These are phyloP conservation scores for Oscheius sp. DNA, from an alignment of 2,888 invertebrate genomes.

Conservation along the genomic window DNA sequence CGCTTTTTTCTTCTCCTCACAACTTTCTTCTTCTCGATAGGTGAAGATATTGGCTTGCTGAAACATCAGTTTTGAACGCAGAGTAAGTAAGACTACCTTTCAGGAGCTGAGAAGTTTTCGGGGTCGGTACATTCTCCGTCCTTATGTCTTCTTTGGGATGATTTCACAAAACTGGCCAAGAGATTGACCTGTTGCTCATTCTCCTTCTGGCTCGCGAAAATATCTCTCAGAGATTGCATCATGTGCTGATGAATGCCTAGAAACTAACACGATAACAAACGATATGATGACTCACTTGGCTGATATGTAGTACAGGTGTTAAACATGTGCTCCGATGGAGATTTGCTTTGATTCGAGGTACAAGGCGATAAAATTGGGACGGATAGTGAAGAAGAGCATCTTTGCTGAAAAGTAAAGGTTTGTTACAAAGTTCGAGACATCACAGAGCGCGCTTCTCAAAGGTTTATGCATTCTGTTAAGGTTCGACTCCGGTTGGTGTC, in stretches of 20 bases:
- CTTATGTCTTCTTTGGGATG: conserved; percentile 48
- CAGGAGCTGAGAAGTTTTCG: conserved; percentile 13
- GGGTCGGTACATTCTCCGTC: conserved; percentile 29
- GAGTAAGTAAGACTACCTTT: neutral
- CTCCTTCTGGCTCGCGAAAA: conserved; percentile 49
- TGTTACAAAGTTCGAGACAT: neutral
- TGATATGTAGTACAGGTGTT: neutral
- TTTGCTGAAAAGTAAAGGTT: neutral
- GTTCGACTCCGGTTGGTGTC: no score
- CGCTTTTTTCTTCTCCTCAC: conserved; percentile 28
- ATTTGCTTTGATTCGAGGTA: conserved; percentile 25
- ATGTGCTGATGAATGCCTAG: conserved; percentile 37
- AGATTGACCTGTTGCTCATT: conserved; percentile 51
- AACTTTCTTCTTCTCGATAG: neutral
- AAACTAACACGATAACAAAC: neutral
- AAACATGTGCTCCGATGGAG: conserved; percentile 23
- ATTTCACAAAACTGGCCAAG: conserved; percentile 54
- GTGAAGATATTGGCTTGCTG: conserved; percentile 17
- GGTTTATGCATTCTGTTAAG: no score
- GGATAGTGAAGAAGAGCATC: conserved; percentile 24
- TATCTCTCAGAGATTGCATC: conserved; percentile 51
- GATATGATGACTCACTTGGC: neutral
- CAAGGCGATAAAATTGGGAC: conserved; percentile 15
- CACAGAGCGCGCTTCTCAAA: no score
- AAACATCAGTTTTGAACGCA: no score